phyloP scores from a whole-genome alignment of 37 sponge, comb jelly and placozoan species.

The Cladorhizidae sp. region DNA sequence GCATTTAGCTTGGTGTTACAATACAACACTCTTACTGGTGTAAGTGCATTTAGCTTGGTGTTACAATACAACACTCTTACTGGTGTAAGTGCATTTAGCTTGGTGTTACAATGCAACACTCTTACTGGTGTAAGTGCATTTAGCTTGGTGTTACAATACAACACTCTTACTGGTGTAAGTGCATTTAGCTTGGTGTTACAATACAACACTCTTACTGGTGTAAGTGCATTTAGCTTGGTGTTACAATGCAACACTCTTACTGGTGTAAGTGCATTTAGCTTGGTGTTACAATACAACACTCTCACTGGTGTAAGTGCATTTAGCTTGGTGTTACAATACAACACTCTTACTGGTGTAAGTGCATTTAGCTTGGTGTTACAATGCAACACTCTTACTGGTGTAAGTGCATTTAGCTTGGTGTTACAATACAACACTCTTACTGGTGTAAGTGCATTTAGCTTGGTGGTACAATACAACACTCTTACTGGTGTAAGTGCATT shows the following conservation, averaged over 20 bases:
- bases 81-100: slow-evolving; percentile 12
- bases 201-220: slow-evolving; percentile 19
- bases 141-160: not conserved
- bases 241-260: slow-evolving; percentile 8
- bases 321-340: not conserved
- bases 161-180: slow-evolving; percentile 24
- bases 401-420: not conserved
- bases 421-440: slow-evolving; percentile 10
- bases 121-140: slow-evolving; percentile 20
- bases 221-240: not conserved
- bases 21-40: slow-evolving; percentile 19
- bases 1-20: not conserved
- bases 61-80: slow-evolving; percentile 10
- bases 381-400: slow-evolving; percentile 17
- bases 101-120: not conserved
- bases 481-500: slow-evolving; percentile 20
- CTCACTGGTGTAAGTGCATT: slow-evolving; percentile 21
- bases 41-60: not conserved
- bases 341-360: slow-evolving; percentile 24
- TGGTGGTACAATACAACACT: slow-evolving; percentile 12
- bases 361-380: not conserved
- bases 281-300: not conserved
- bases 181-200: not conserved
- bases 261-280: slow-evolving; percentile 12
- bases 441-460: slow-evolving; percentile 12